Evolutionary conservation across 2,888 invertebrate species (phyloP), one percentile per base, ranked within the genome.

Genomic region (Panopea generosa): DNA sequence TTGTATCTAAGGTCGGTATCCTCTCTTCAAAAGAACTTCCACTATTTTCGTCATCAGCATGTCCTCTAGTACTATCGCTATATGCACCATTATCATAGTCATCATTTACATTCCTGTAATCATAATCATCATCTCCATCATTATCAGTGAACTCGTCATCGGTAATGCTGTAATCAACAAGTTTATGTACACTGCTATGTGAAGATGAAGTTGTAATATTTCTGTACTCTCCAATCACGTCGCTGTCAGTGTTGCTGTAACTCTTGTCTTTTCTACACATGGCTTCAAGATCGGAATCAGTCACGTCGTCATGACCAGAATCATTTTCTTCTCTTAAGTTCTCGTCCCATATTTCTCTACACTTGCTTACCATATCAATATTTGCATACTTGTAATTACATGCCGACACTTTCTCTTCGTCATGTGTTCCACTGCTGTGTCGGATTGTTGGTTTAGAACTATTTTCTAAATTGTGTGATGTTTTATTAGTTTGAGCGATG

Each of bases 91-190:
- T 33, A 33, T 33, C 33, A 4, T 4, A 33, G 33, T 7, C 22
- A 52, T 52, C 52, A 18, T 18, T 18, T 49, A 7, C 20, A 38
- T 40, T 22, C 7, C 14, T n/a, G n/a, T n/a, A n/a, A n/a, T n/a
- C n/a, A n/a, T n/a, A n/a, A 40, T 59, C 29, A 16, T 40, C 22
- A 20, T 27, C 47, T 29, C 26, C 47, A 20, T 62, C 66, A 29
- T 9, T 22, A 33, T 43, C 43, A 29, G 24, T 27, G 14, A 66
- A 18, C 20, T 72, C 72, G 16, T 72, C 66, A 26, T 72, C 72
- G n/a, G 72, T 65, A 26, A 72, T 45, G 18, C 65, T 72, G 40
- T 72, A 72, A 20, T 72, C 60, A 16, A 72, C 72, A 33, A 72
- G 72, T 43, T 60, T 65, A n/a, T 33, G 49, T 9, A 20, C 16